Conservation (phyloP, 2,797 vertebrate genomes). For the Cuculus canorus region DNA sequence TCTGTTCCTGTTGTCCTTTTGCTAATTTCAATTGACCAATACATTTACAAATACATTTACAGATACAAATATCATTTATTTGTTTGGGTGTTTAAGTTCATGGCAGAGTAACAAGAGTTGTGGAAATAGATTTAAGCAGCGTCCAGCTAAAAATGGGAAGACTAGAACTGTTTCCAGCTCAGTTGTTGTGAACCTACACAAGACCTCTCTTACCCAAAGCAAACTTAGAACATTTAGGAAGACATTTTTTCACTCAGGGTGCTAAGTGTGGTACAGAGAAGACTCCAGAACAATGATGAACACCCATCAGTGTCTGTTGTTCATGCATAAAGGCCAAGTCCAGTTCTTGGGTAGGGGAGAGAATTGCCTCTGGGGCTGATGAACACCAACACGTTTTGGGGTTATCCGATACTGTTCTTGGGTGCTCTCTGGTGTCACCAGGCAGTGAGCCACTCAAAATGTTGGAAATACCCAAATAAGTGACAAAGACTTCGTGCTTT, state of each 20-base stretch:
- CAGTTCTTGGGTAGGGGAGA: fast-evolving
- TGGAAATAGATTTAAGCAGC: not conserved
- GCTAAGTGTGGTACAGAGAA: not conserved
- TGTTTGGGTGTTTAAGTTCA: not conserved
- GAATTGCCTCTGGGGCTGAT: not conserved
- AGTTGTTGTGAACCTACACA: not conserved
- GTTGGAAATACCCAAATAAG: not conserved
- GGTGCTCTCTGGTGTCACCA: not conserved
- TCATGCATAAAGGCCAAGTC: not conserved
- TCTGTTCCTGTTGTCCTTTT: not conserved
- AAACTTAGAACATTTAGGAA: not conserved
- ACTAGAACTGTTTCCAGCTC: not conserved
- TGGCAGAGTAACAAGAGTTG: not conserved
- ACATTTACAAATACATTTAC: too few species aligned
- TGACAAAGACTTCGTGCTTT: not conserved
- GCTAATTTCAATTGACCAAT: not conserved
- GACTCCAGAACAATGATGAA: not conserved
- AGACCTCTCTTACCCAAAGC: not conserved
- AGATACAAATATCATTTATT: too few species aligned
- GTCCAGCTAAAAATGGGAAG: not conserved
- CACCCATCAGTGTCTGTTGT: not conserved
- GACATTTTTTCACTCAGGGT: not conserved
- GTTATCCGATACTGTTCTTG: not conserved
- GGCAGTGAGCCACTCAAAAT: not conserved
- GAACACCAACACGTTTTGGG: too few species aligned